Percentiles rank a stretch among this genome's conserved stretches.
These are phyloP conservation scores for Brachypalpus laphriformis DNA, from an alignment of 2,888 invertebrate species.

Conservation along the genomic window DNA sequence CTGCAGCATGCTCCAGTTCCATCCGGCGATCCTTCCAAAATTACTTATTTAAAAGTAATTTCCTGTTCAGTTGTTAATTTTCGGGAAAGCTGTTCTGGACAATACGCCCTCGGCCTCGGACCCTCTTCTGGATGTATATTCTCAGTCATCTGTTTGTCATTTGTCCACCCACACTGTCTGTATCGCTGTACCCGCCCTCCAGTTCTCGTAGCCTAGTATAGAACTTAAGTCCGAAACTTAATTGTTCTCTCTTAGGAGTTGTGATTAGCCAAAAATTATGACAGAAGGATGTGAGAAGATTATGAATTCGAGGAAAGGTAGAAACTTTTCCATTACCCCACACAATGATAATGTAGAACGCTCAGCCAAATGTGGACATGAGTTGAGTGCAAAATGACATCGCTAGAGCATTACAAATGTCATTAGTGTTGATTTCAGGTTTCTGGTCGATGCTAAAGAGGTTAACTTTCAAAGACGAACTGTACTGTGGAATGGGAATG, in stretches of 20 bases:
- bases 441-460: background rate
- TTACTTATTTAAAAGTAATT: conserved; percentile 74
- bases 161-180: conserved; percentile 39
- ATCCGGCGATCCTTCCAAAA: conserved; percentile 56
- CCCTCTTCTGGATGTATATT: background rate
- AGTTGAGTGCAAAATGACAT: conserved; percentile 58
- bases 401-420: conserved; percentile 45
- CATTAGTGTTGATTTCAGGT: conserved; percentile 45
- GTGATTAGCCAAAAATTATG: conserved; percentile 70
- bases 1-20: background rate
- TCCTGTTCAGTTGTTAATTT: conserved; percentile 67
- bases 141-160: conserved; percentile 55
- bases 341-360: conserved; percentile 45
- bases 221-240: conserved; percentile 46
- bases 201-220: background rate
- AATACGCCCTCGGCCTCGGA: background rate
- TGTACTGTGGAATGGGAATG: background rate
- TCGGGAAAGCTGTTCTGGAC: conserved; percentile 30
- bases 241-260: conserved; percentile 59
- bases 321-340: conserved; percentile 59
- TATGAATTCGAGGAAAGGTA: conserved; percentile 31
- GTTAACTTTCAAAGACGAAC: background rate
- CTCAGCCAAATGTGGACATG: conserved; percentile 57
- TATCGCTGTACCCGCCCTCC: too few species aligned
- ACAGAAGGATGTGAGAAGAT: conserved; percentile 49